A percentile compares a stretch with the other conserved stretches of the same genome.
Conservation (phyloP, 2,113 vertebrate genomes). For the Etheostoma spectabile region DNA sequence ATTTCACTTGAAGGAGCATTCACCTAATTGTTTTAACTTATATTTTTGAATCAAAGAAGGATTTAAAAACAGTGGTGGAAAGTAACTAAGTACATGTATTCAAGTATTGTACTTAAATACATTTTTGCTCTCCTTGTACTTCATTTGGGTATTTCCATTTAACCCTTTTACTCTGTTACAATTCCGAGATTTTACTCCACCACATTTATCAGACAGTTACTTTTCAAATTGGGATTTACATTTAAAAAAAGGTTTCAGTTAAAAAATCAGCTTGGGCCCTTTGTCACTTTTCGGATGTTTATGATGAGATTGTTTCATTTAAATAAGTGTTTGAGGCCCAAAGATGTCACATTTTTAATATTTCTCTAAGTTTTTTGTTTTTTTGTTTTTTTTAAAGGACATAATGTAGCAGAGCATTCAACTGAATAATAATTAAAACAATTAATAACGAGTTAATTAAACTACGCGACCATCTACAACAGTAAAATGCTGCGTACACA, state of each 20-base stretch:
- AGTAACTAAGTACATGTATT: not conserved
- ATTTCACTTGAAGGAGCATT: not conserved
- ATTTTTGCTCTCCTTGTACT: not conserved
- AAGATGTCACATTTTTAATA: not conserved
- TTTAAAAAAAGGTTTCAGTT: not conserved
- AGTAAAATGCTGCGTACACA: not conserved
- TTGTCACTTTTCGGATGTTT: not conserved
- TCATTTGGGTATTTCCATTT: not conserved
- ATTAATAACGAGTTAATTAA: not conserved
- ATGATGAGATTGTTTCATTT: not conserved
- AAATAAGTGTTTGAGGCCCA: not conserved
- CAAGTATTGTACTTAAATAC: not conserved
- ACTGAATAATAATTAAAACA: not conserved
- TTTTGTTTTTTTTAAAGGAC: not conserved
- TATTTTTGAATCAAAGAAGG: not conserved
- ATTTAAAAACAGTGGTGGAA: not conserved
- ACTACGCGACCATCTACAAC: not conserved
- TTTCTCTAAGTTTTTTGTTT: not conserved
- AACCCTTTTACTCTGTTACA: not conserved
- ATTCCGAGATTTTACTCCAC: not conserved
- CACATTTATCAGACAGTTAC: not conserved
- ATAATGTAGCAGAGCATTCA: not conserved
- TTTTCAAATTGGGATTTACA: not conserved
- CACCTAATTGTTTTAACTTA: not conserved
- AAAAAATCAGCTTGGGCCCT: too few species aligned